Evolutionary conservation across 1,140 invertebrate species (phyloP).

Genomic region (Acromyrmex charruanus): DNA sequence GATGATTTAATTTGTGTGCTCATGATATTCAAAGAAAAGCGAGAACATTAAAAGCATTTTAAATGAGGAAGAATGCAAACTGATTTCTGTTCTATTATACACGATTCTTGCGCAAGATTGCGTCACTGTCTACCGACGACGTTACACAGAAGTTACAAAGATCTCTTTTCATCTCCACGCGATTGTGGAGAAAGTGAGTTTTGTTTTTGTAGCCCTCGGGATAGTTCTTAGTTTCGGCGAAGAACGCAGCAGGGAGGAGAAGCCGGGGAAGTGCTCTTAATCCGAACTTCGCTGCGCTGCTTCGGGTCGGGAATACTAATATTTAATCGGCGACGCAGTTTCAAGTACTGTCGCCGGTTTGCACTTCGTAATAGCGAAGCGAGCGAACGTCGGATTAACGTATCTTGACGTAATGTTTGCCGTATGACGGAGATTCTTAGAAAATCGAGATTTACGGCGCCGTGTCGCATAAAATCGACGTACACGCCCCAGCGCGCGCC

Average conservation of each 20-base stretch:
- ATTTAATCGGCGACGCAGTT: conserved; percentile 62
- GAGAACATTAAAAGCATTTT: not conserved
- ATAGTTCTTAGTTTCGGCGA: conserved; percentile 62
- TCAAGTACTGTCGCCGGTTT: conserved; percentile 57
- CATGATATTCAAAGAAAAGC: conserved; percentile 13
- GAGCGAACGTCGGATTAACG: conserved; percentile 54
- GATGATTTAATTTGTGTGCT: conserved; percentile 3
- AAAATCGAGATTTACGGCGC: conserved; percentile 62
- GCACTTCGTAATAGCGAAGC: conserved; percentile 51
- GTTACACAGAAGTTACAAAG: not conserved
- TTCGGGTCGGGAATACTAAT: conserved; percentile 61
- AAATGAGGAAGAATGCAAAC: conserved; percentile 18
- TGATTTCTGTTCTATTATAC: conserved; percentile 14
- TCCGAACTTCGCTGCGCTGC: conserved; percentile 56
- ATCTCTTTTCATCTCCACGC: conserved; percentile 32
- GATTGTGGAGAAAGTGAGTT: conserved; percentile 39
- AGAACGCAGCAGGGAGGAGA: not conserved
- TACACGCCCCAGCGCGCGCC: conserved; percentile 16
- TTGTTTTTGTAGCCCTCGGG: conserved; percentile 42
- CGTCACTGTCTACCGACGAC: not conserved
- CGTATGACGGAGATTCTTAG: conserved; percentile 60
- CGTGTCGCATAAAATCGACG: conserved; percentile 52
- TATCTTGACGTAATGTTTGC: conserved; percentile 64
- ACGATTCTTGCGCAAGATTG: conserved; percentile 33
- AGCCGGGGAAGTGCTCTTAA: conserved; percentile 51